Percentiles rank a stretch among this genome's conserved stretches.
Evolutionary conservation across 2,888 invertebrate species (phyloP).

Genomic region (Sinhomidia bicolor): DNA sequence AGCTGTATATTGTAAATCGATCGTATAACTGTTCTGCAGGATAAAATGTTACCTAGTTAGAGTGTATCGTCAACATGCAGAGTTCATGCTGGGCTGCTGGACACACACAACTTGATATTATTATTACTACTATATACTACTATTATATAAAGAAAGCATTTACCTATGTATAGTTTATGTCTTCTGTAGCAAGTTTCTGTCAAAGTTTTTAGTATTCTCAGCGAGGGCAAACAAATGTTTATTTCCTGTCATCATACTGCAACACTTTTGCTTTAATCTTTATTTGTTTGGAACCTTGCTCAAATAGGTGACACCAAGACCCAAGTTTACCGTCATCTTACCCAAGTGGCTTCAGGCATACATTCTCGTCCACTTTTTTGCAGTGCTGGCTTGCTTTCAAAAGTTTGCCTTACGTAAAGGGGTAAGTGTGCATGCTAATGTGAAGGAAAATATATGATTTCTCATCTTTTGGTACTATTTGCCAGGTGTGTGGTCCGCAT

Average conservation of each 20-base stretch:
- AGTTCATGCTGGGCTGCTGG: too few species aligned
- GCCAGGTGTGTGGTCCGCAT: slow-evolving; percentile 23
- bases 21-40: too few species aligned
- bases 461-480: neutral
- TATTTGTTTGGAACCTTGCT: slow-evolving; percentile 38
- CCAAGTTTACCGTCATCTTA: slow-evolving; percentile 87
- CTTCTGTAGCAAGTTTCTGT: neutral
- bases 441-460: neutral
- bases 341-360: slow-evolving; percentile 88
- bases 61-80: too few species aligned
- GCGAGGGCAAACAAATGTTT: neutral
- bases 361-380: slow-evolving; percentile 86
- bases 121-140: too few species aligned
- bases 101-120: too few species aligned
- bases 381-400: slow-evolving; percentile 87
- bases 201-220: slow-evolving; percentile 23
- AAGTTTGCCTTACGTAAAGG: slow-evolving; percentile 85
- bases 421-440: slow-evolving; percentile 83
- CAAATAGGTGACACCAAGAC: slow-evolving; percentile 85
- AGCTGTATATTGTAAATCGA: too few species aligned
- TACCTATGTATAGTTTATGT: too few species aligned
- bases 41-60: too few species aligned
- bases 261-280: slow-evolving; percentile 27
- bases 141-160: too few species aligned
- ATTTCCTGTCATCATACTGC: slow-evolving; percentile 8